Percentiles rank a stretch among this genome's conserved stretches.
phyloP scores from a whole-genome alignment of 2,888 invertebrate genomes.

The Macaria notata region DNA sequence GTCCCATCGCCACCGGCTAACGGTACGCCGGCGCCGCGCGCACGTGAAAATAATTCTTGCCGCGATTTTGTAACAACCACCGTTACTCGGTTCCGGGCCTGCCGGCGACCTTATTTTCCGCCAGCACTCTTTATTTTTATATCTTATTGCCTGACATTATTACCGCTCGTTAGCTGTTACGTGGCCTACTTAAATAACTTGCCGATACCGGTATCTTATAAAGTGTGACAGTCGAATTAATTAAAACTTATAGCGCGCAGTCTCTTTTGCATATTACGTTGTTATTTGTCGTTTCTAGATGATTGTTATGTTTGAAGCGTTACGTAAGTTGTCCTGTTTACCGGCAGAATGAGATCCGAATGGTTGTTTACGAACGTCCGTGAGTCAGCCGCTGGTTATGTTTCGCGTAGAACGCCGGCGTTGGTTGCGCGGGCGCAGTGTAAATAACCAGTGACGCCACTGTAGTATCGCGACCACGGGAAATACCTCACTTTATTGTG shows the following conservation, averaged over 20 bases:
- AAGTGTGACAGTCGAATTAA: slow-evolving; percentile 11
- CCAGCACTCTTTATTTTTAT: slow-evolving; percentile 74
- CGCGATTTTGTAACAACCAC: slow-evolving; percentile 80
- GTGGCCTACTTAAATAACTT: slow-evolving; percentile 43
- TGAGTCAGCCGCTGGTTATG: slow-evolving; percentile 57
- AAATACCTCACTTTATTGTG: slow-evolving; percentile 60
- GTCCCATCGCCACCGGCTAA: slow-evolving; percentile 47
- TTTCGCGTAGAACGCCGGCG: slow-evolving; percentile 44
- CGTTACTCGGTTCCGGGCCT: slow-evolving; percentile 79
- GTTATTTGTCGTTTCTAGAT: too few relatives aligned
- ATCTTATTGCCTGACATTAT: slow-evolving; percentile 66
- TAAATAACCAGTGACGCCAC: slow-evolving; percentile 51
- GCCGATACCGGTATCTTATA: not conserved
- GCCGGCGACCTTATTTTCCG: slow-evolving; percentile 77
- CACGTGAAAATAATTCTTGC: slow-evolving; percentile 82
- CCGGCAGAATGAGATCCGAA: slow-evolving; percentile 37
- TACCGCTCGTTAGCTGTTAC: slow-evolving; percentile 43
- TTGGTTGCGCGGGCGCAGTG: slow-evolving; percentile 40
- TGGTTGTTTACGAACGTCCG: slow-evolving; percentile 49
- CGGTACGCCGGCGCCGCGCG: slow-evolving; percentile 53
- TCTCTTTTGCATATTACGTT: slow-evolving; percentile 13
- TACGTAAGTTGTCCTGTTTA: slow-evolving; percentile 43
- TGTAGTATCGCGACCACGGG: slow-evolving; percentile 43
- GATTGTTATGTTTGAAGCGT: slow-evolving; percentile 16
- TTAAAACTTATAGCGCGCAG: slow-evolving; percentile 9